Evolutionary conservation across 2,797 vertebrate species (phyloP).

Genomic region (Microhierax caerulescens): DNA sequence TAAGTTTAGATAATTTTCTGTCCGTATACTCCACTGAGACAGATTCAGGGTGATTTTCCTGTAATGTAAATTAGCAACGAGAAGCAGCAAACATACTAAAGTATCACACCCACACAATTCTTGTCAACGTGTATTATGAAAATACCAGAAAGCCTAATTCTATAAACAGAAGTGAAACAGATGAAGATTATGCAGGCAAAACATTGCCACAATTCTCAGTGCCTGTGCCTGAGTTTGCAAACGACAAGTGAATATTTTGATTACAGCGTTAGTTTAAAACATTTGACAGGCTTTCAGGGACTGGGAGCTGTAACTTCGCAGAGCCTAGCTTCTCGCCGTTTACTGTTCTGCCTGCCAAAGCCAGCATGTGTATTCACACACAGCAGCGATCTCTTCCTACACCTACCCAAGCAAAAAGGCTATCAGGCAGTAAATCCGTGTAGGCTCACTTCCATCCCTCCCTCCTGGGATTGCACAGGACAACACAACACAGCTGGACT

Average conservation of each 20-base stretch:
- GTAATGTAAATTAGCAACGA: neutral
- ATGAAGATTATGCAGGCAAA: neutral
- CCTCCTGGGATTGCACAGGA: fast-evolving
- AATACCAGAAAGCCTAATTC: neutral
- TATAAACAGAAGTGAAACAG: neutral
- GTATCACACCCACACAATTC: neutral
- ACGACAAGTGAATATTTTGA: neutral
- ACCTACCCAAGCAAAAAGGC: neutral
- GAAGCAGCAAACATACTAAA: neutral
- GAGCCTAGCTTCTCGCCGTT: neutral
- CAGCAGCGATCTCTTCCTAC: neutral
- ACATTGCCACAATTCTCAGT: neutral
- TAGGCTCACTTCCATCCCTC: neutral
- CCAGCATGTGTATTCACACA: neutral
- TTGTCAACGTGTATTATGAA: neutral
- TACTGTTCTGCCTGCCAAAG: neutral
- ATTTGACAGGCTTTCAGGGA: neutral
- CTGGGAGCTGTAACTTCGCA: neutral
- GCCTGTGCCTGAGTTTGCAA: neutral
- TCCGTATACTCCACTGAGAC: neutral
- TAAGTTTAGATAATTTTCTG: neutral
- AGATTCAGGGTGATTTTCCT: neutral
- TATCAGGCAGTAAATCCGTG: neutral
- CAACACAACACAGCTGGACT: neutral
- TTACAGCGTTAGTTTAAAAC: neutral